phyloP scores from a whole-genome alignment of 2,797 vertebrate genomes.

The Sandelia bainsii region DNA sequence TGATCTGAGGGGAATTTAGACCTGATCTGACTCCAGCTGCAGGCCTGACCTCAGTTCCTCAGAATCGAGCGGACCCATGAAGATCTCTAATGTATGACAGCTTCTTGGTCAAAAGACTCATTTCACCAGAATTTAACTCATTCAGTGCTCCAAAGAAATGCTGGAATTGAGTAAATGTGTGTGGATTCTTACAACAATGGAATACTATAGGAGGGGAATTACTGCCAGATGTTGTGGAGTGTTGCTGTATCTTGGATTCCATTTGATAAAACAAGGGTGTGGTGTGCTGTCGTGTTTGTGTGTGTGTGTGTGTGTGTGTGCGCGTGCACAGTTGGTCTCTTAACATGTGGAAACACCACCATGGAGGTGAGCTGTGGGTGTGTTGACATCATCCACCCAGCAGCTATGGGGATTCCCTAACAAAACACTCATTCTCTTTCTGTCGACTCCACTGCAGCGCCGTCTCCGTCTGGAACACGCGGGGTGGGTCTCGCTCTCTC shows the following conservation, averaged over 20 bases:
- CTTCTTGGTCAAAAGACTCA: not conserved
- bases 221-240: not conserved
- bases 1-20: not conserved
- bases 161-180: not conserved
- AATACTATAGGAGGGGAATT: conserved; percentile 18
- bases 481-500: conserved; percentile 38
- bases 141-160: conserved; percentile 9
- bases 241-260: conserved; percentile 24
- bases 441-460: conserved; percentile 42
- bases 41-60: not conserved
- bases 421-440: conserved; percentile 62
- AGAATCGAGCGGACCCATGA: not conserved
- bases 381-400: conserved; percentile 73
- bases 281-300: conserved; percentile 36
- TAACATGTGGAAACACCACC: conserved; percentile 77
- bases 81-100: conserved; percentile 11
- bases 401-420: conserved; percentile 82
- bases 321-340: conserved; percentile 70
- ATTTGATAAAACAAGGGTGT: conserved; percentile 63
- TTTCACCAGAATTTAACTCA: not conserved
- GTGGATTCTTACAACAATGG: conserved; percentile 1
- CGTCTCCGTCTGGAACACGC: conserved; percentile 46
- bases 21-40: not conserved
- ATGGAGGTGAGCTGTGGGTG: conserved; percentile 73
- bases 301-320: conserved; percentile 44